Base-by-base conservation (phyloP, 1,140 invertebrate species). In the Pseudoatta argentina region DNA sequence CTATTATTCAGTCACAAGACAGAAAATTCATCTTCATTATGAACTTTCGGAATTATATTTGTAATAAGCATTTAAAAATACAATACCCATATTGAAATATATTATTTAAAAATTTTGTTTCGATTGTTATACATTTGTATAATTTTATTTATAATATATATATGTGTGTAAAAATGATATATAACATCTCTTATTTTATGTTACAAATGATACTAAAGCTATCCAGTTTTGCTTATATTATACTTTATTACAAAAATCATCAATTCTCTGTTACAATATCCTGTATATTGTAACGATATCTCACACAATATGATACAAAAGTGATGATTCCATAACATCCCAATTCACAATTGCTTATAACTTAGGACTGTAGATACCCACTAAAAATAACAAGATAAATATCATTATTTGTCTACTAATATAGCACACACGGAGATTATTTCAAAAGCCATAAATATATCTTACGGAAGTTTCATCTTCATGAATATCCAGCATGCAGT, bases 401-500 rank as follows among this genome's bases (percentile, higher is more conserved):
- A 44, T 39, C 24, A 55, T 75, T 44, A 57, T 3, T 73, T 57
- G 12, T 14, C 30, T 51, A 51, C 61, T 24, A 59, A 57, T 39
- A 78, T 18, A 18, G 3, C n/a, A 51, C 57, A 12, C 21, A 57
- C 21, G 10, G 12, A 21, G 2, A 69, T 24, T n/a, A 12, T 63
- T n/a, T 57, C 12, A 24, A 69, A 44, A 48, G 48, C 24, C 53
- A 61, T 51, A 39, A 69, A 48, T 59, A 27, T 66, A 77, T 95
- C 96, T 96, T 95, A 97, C 96, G 99, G 99, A 87, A 99, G 94
- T 96, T 99, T 99, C 98, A 99, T 99, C 92, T 98, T 96, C 99
- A 99, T 99, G 93, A 99, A 99, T 72, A 99, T 98, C 97, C 98
- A 99, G 86, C 98, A 99, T 69, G 98, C 98, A 88, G 99, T 98